Evolutionary conservation across 2,888 invertebrate species (phyloP).

Genomic region (Campaea margaritaria): DNA sequence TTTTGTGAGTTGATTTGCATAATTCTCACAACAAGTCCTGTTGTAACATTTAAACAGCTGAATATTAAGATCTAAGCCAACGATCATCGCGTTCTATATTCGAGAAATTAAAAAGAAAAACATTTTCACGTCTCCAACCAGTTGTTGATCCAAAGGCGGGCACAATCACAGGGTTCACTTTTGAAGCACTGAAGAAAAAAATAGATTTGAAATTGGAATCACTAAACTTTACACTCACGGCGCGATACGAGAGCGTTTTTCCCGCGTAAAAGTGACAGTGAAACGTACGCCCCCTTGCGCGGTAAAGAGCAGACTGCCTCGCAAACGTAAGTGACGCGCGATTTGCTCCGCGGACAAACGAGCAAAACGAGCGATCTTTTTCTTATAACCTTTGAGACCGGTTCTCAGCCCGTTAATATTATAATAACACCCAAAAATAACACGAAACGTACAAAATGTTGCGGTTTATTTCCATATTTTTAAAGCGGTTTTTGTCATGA

Average conservation of each 20-base stretch:
- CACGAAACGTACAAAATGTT: constrained; percentile 36
- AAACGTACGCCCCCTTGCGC: constrained; percentile 56
- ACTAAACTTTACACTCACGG: constrained; percentile 43
- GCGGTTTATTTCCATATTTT: constrained; percentile 32
- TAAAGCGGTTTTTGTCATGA: neutral
- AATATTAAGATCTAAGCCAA: constrained; percentile 47
- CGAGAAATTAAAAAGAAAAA: constrained; percentile 31
- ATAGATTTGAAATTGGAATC: constrained; percentile 31
- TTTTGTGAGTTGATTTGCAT: constrained; percentile 61
- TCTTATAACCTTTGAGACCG: constrained; percentile 65
- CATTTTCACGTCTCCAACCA: constrained; percentile 28
- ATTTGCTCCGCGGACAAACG: constrained; percentile 33
- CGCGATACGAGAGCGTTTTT: constrained; percentile 51
- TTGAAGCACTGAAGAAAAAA: constrained; percentile 28
- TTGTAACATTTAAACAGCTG: constrained; percentile 43
- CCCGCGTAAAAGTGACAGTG: constrained; percentile 62
- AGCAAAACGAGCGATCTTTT: constrained; percentile 40
- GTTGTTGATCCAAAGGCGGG: constrained; percentile 30
- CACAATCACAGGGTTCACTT: constrained; percentile 34
- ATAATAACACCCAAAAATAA: constrained; percentile 61
- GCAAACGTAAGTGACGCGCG: constrained; percentile 42
- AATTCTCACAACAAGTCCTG: constrained; percentile 31
- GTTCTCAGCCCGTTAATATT: constrained; percentile 58
- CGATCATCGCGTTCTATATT: constrained; percentile 56
- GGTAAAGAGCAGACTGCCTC: constrained; percentile 56